These are phyloP conservation scores for Carapus acus DNA, from an alignment of 2,797 vertebrate species.

Conservation along the genomic window DNA sequence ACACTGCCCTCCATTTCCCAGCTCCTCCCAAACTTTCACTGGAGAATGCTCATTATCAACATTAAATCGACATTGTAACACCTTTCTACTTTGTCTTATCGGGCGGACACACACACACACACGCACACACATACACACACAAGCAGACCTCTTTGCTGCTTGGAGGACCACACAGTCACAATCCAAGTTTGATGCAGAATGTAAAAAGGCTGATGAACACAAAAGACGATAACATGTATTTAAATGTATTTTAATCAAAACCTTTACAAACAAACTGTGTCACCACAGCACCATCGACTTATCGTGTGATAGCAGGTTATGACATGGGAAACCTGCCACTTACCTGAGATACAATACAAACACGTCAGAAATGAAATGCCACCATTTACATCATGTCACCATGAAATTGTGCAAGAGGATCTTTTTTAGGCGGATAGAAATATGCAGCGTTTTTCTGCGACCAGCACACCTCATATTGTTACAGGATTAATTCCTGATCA, in stretches of 20 bases:
- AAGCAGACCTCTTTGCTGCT: too few species aligned
- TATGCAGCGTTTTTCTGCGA: neutral
- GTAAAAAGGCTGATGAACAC: conserved; percentile 9
- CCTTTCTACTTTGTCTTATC: too few species aligned
- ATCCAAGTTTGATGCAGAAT: neutral
- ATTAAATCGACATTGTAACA: too few species aligned
- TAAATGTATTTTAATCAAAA: conserved; percentile 17
- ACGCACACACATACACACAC: too few species aligned
- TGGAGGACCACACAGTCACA: too few species aligned
- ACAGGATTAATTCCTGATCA: neutral
- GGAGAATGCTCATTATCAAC: too few species aligned
- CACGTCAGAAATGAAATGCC: neutral
- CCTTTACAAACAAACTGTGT: conserved; percentile 23
- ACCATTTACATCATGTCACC: neutral
- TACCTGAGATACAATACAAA: conserved; percentile 49
- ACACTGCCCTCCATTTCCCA: too few species aligned
- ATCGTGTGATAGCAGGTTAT: conserved; percentile 31
- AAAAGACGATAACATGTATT: conserved; percentile 11
- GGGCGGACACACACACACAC: conserved; percentile 9
- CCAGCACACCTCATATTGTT: conserved; percentile 2
- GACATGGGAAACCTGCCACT: conserved; percentile 13
- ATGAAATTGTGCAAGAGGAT: conserved; percentile 4
- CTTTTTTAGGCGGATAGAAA: conserved; percentile 19
- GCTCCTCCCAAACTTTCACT: too few species aligned
- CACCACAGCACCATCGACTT: conserved; percentile 50